Conservation (phyloP, 2,113 vertebrate genomes). For the Bothrops jararaca region DNA sequence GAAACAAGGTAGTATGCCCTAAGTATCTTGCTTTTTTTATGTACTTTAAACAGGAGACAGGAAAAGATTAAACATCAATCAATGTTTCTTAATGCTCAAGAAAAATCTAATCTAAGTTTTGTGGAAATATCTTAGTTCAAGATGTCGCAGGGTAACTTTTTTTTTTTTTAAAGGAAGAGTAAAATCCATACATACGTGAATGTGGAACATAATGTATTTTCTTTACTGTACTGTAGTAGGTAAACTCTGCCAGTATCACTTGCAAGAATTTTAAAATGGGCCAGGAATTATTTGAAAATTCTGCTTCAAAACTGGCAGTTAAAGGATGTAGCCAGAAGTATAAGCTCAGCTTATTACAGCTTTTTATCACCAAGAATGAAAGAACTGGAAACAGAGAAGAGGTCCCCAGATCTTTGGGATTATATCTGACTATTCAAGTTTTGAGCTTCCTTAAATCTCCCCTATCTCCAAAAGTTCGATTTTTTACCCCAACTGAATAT, state of each 20-base stretch:
- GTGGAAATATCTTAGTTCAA: not conserved
- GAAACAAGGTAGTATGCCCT: not conserved
- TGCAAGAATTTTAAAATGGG: not conserved
- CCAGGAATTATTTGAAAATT: not conserved
- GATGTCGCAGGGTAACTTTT: not conserved
- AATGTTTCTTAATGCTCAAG: not conserved
- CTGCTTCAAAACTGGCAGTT: not conserved
- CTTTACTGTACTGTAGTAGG: not conserved
- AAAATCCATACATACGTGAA: not conserved
- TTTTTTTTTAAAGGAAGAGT: not conserved
- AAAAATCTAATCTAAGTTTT: not conserved
- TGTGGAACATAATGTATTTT: not conserved
- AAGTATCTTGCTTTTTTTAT: not conserved
- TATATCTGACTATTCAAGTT: not conserved
- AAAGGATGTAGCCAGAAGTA: not conserved
- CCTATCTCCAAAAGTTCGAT: not conserved
- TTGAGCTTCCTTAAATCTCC: not conserved
- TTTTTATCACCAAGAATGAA: not conserved
- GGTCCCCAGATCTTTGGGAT: not conserved
- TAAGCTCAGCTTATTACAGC: not conserved
- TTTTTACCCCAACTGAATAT: not conserved
- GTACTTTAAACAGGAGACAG: too few relatives aligned
- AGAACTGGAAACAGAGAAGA: constrained; percentile 12
- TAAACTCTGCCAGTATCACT: not conserved
- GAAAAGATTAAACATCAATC: not conserved